A percentile compares a stretch with the other conserved stretches of the same genome.
Evolutionary conservation across 2,113 vertebrate species (phyloP).

Genomic region (Triplophysa rosa): DNA sequence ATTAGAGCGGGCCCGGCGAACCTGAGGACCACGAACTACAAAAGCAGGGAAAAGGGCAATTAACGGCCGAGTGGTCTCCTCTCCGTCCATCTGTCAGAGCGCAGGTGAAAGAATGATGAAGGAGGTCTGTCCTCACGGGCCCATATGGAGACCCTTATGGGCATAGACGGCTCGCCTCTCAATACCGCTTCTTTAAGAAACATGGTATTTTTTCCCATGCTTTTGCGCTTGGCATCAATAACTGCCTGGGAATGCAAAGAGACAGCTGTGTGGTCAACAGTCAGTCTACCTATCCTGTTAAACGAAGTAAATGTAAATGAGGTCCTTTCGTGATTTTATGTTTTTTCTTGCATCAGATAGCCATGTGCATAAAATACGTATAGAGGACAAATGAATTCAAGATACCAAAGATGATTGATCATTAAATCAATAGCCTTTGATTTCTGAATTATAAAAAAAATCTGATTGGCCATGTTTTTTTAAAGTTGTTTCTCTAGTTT

Average conservation of each 20-base stretch:
- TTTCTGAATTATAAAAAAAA: too few species aligned
- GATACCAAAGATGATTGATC: too few species aligned
- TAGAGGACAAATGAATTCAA: neutral
- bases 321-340: constrained; percentile 7
- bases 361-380: neutral
- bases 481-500: too few species aligned
- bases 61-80: constrained; percentile 71
- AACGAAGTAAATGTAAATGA: constrained; percentile 47
- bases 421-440: too few species aligned
- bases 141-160: constrained; percentile 61
- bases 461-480: too few species aligned
- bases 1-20: constrained; percentile 80
- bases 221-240: constrained; percentile 50
- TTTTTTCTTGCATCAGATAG: constrained; percentile 3
- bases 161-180: constrained; percentile 41
- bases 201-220: constrained; percentile 43
- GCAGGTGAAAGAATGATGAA: constrained; percentile 71
- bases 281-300: constrained; percentile 50
- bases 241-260: constrained; percentile 55
- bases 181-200: constrained; percentile 47
- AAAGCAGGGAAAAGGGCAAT: constrained; percentile 77
- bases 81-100: constrained; percentile 75
- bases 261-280: constrained; percentile 45
- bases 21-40: constrained; percentile 72
- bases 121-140: constrained; percentile 54